Conservation (phyloP, 2,113 vertebrate species). For the Paramisgurnus dabryanus region DNA sequence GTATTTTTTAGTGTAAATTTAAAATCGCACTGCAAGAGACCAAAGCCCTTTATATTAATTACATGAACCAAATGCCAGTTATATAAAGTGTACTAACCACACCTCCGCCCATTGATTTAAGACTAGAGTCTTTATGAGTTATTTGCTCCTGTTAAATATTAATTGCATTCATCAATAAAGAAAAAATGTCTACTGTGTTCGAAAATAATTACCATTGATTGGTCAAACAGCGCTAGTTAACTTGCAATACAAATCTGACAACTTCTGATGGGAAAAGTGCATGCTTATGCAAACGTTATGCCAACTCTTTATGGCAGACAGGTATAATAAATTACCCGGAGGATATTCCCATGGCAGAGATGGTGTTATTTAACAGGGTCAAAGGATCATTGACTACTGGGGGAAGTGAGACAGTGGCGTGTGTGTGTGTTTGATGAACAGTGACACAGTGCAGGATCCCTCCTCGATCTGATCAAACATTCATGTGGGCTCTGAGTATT, state of each 20-base stretch:
- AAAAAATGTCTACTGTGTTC: conserved; percentile 19
- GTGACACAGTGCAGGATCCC: conserved; percentile 39
- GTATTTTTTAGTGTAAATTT: conserved; percentile 56
- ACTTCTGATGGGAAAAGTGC: not conserved
- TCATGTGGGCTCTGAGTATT: conserved; percentile 72
- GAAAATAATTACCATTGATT: conserved; percentile 26
- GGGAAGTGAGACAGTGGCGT: conserved; percentile 2
- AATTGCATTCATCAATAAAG: conserved; percentile 25
- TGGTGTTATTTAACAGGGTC: conserved; percentile 21
- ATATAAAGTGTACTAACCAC: conserved; percentile 59
- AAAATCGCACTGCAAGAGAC: conserved; percentile 54
- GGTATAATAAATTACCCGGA: not conserved
- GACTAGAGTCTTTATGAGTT: conserved; percentile 20
- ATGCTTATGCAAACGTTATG: not conserved
- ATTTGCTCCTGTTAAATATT: conserved; percentile 33
- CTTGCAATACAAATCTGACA: not conserved
- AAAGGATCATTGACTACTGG: conserved; percentile 9
- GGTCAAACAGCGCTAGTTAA: not conserved
- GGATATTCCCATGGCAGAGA: conserved; percentile 14
- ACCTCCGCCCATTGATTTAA: conserved; percentile 20
- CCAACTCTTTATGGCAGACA: not conserved
- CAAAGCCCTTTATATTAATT: conserved; percentile 62
- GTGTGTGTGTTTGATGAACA: conserved; percentile 45
- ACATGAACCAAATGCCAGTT: conserved; percentile 68
- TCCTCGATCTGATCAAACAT: conserved; percentile 74